Percentiles rank a stretch among this genome's conserved stretches.
These are phyloP conservation scores for Tetramorium alpestre DNA, from an alignment of 1,140 invertebrate species.

Conservation along the genomic window DNA sequence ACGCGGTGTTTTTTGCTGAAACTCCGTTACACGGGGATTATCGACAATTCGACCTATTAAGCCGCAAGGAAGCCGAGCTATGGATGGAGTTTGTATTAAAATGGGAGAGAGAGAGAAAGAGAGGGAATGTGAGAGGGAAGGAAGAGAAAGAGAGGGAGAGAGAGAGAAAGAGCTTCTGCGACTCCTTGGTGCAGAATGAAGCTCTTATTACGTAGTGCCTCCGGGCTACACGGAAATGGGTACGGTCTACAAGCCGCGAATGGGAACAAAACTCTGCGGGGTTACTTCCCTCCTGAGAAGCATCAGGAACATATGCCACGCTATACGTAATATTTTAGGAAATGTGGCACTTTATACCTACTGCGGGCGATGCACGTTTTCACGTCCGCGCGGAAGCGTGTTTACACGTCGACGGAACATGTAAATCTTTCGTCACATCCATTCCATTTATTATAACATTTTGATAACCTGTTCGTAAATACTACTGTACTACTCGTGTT, in stretches of 20 bases:
- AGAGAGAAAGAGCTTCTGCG: background rate
- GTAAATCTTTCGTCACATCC: conserved; percentile 33
- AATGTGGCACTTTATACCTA: conserved; percentile 20
- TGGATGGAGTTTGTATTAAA: conserved; percentile 68
- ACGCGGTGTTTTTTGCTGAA: conserved; percentile 67
- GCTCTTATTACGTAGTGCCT: conserved; percentile 68
- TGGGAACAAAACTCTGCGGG: conserved; percentile 61
- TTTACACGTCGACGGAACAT: background rate
- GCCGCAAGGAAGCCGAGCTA: conserved; percentile 60
- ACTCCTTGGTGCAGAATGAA: conserved; percentile 64
- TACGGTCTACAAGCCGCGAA: conserved; percentile 59
- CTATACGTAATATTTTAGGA: conserved; percentile 53
- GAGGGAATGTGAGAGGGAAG: background rate
- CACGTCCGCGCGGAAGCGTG: background rate
- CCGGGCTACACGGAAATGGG: conserved; percentile 63
- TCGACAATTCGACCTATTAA: conserved; percentile 75
- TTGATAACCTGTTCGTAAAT: conserved; percentile 7
- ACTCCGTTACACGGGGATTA: conserved; percentile 68
- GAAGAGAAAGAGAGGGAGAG: background rate
- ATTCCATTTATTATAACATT: background rate
- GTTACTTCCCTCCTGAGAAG: conserved; percentile 41
- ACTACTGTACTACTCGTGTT: background rate
- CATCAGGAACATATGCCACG: conserved; percentile 46
- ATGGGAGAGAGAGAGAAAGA: background rate
- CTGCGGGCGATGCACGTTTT: background rate